Conservation (phyloP, 2,113 vertebrate genomes). For the Pterophyllum scalare region DNA sequence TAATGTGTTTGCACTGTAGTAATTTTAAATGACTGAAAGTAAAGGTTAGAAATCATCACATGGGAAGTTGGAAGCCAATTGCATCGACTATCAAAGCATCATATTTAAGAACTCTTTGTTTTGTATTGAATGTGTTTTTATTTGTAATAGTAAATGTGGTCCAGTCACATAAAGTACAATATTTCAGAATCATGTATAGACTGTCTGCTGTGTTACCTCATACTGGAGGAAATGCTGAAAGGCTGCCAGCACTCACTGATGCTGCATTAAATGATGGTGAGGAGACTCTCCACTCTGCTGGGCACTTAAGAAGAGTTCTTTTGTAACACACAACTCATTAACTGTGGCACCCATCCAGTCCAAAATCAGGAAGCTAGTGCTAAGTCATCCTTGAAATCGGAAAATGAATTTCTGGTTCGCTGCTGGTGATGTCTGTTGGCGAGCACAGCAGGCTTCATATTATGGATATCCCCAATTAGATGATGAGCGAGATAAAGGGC, state of each 20-base stretch:
- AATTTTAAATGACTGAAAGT: no score
- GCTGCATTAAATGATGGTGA: background rate
- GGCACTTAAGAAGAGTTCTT: background rate
- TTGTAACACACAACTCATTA: conserved; percentile 31
- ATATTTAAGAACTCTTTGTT: background rate
- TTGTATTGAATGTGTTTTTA: background rate
- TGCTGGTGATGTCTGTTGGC: background rate
- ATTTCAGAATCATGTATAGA: background rate
- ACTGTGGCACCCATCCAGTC: background rate
- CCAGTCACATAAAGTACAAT: background rate
- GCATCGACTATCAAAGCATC: background rate
- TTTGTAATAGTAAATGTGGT: no score
- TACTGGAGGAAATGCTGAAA: background rate
- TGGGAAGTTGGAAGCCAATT: background rate
- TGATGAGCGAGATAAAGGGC: conserved; percentile 44
- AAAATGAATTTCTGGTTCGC: conserved; percentile 10
- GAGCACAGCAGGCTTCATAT: conserved; percentile 17
- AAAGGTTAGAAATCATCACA: no score
- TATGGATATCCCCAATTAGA: conserved; percentile 40
- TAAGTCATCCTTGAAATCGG: background rate
- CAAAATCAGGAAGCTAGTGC: background rate
- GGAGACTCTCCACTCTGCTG: background rate
- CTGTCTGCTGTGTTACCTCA: background rate
- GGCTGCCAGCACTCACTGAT: background rate
- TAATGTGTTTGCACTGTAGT: background rate